A percentile compares a stretch with the other conserved stretches of the same genome.
Conservation (phyloP, 2,797 vertebrate genomes). For the Gallinago solitaria region DNA sequence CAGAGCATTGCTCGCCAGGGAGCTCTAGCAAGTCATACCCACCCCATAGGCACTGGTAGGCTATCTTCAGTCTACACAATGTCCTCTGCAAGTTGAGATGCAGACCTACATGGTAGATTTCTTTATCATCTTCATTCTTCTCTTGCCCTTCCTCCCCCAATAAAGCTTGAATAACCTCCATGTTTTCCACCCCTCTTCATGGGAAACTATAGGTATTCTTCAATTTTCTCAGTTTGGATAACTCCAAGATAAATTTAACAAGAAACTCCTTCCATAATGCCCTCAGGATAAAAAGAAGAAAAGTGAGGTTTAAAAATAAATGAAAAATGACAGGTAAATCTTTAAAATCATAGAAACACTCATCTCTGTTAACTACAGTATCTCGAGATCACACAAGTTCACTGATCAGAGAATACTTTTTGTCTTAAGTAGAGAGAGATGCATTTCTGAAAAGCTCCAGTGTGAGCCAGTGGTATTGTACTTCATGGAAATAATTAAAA, state of each 20-base stretch:
- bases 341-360: constrained; percentile 34
- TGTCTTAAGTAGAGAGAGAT: background rate
- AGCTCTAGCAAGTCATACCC: background rate
- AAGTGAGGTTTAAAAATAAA: constrained; percentile 47
- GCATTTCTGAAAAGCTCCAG: background rate
- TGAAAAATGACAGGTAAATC: constrained; percentile 46
- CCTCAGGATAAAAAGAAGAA: constrained; percentile 31
- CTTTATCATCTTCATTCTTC: background rate
- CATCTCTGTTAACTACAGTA: constrained; percentile 28
- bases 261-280: constrained; percentile 26
- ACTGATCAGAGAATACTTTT: background rate
- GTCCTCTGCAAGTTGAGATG: background rate
- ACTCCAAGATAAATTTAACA: constrained; percentile 49
- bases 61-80: background rate
- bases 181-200: background rate
- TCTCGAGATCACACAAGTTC: background rate
- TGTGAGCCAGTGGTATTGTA: background rate
- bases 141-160: background rate
- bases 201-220: background rate
- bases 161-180: background rate
- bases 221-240: background rate
- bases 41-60: background rate
- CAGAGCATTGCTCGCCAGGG: background rate
- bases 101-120: background rate
- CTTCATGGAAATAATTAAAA: constrained; percentile 52